These are phyloP conservation scores for Plemyria rubiginata DNA, from an alignment of 2,888 invertebrate genomes.

Conservation along the genomic window DNA sequence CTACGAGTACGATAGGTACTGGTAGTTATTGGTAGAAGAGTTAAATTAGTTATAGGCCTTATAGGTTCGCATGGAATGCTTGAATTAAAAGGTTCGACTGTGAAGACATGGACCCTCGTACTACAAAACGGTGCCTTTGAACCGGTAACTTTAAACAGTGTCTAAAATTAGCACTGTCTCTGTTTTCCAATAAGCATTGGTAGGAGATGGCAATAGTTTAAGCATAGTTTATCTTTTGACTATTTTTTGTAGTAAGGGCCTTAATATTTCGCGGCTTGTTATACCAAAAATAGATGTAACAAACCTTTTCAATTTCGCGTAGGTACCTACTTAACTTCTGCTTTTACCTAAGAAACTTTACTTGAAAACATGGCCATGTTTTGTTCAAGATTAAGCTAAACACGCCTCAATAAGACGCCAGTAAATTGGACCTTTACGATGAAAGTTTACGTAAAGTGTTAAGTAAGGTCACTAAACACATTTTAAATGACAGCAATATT, in stretches of 20 bases:
- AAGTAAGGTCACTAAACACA: not conserved
- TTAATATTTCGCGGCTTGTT: not conserved
- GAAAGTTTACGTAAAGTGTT: no score
- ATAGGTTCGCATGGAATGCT: not conserved
- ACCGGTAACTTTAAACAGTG: no score
- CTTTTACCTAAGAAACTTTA: not conserved
- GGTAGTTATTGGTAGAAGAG: constrained; percentile 1
- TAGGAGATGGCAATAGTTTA: no score
- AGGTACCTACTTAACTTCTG: no score
- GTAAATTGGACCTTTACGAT: no score
- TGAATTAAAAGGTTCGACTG: not conserved
- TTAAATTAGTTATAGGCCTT: not conserved
- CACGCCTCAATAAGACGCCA: no score
- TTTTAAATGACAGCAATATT: not conserved
- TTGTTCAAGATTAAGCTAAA: not conserved
- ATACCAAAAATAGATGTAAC: not conserved
- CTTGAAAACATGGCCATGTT: constrained; percentile 1
- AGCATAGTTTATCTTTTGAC: no score
- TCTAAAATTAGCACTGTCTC: no score
- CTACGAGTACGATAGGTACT: constrained; percentile 11
- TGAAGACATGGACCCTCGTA: not conserved
- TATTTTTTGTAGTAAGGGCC: no score
- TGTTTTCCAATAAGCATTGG: no score
- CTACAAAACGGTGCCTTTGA: no score
- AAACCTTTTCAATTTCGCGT: not conserved